A percentile compares a stretch with the other conserved stretches of the same genome.
These are phyloP conservation scores for Fabriciana adippe DNA, from an alignment of 2,888 invertebrate genomes.

Conservation along the genomic window DNA sequence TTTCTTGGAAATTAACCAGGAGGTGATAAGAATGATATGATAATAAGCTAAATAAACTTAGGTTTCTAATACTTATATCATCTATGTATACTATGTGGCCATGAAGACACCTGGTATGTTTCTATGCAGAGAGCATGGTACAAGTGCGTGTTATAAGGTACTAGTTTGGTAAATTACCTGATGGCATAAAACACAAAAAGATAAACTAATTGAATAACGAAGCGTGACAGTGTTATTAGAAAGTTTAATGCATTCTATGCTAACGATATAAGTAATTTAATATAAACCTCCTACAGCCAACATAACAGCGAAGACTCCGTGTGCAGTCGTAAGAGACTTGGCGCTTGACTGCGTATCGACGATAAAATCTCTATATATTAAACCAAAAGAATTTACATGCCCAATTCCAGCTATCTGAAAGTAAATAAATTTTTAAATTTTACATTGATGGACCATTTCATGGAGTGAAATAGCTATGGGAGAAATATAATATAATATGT, in stretches of 20 bases:
- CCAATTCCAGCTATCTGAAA: slow-evolving; percentile 83
- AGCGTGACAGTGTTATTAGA: too few species aligned
- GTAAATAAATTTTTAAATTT: slow-evolving; percentile 1
- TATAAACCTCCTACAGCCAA: slow-evolving; percentile 69
- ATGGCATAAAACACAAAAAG: too few species aligned
- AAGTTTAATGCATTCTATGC: too few species aligned
- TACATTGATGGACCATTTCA: not conserved
- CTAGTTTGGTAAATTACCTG: not conserved
- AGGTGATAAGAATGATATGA: too few species aligned
- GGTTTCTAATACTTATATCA: too few species aligned
- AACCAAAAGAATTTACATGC: slow-evolving; percentile 83
- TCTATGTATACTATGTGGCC: too few species aligned
- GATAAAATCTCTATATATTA: slow-evolving; percentile 77
- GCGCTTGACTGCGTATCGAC: slow-evolving; percentile 65
- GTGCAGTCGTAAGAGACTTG: slow-evolving; percentile 69
- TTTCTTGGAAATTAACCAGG: too few species aligned
- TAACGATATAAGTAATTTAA: not conserved
- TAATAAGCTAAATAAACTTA: too few species aligned
- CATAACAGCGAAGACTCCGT: slow-evolving; percentile 74
- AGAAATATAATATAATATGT: too few species aligned
- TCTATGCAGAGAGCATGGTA: not conserved
- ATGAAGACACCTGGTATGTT: not conserved
- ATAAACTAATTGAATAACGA: too few species aligned
- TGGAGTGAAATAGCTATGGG: too few species aligned
- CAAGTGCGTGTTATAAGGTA: too few species aligned